A percentile compares a stretch with the other conserved stretches of the same genome.
phyloP scores from a whole-genome alignment of 2,888 invertebrate genomes.

The Euplexia lucipara region DNA sequence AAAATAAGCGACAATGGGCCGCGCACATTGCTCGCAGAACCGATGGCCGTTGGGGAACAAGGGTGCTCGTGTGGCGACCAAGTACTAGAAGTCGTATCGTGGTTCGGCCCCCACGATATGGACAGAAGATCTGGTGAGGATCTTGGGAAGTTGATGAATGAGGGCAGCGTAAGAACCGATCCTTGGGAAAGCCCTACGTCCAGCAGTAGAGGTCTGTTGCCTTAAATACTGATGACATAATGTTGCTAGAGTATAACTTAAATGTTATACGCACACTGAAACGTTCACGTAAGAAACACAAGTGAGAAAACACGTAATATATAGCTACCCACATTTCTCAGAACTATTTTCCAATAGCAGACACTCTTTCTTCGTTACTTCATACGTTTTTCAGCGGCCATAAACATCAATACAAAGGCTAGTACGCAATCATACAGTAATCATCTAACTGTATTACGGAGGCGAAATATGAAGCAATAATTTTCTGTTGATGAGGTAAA shows the following conservation, averaged over 20 bases:
- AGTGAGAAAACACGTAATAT: conserved; percentile 19
- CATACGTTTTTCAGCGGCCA: conserved; percentile 16
- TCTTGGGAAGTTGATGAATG: too few species aligned
- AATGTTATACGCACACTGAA: background rate
- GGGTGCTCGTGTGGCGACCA: too few species aligned
- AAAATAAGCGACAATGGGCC: too few species aligned
- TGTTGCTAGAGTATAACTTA: background rate
- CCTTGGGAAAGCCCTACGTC: too few species aligned
- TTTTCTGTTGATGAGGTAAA: background rate
- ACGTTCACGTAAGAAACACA: conserved; percentile 17
- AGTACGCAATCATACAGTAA: conserved; percentile 17
- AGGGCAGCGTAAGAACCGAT: too few species aligned
- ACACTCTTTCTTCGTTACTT: conserved; percentile 13
- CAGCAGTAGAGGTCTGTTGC: too few species aligned
- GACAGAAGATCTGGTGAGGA: too few species aligned
- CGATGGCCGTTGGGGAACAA: too few species aligned
- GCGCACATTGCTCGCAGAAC: too few species aligned
- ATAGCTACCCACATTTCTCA: conserved; percentile 12
- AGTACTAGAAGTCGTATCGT: too few species aligned
- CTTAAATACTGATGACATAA: too few species aligned
- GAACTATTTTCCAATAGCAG: conserved; percentile 2
- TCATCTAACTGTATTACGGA: conserved; percentile 9
- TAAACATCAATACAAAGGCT: conserved; percentile 31
- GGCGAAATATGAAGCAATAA: background rate
- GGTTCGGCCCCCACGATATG: too few species aligned